Evolutionary conservation across 2,797 vertebrate genomes (phyloP).

Genomic region (Antennarius maculatus): DNA sequence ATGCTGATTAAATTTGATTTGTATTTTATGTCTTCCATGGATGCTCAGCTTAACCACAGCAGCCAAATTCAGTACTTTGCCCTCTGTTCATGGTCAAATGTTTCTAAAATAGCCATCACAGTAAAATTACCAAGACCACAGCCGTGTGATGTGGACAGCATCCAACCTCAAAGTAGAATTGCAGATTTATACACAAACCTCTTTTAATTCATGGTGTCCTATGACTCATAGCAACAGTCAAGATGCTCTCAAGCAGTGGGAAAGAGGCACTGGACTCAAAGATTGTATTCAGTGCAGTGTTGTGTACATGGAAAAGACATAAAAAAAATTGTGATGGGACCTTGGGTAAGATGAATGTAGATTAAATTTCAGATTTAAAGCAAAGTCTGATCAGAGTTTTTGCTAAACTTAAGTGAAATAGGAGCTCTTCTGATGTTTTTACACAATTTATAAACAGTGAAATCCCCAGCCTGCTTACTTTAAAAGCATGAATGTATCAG

Average conservation of each 20-base stretch:
- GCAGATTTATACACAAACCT: slow-evolving; percentile 70
- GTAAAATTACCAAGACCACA: slow-evolving; percentile 60
- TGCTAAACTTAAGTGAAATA: slow-evolving; percentile 17
- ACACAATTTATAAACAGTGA: slow-evolving; percentile 17
- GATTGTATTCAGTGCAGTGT: slow-evolving; percentile 7
- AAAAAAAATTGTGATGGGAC: slow-evolving; percentile 17
- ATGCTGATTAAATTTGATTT: slow-evolving; percentile 57
- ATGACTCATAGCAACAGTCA: slow-evolving; percentile 50
- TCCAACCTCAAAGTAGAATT: slow-evolving; percentile 70
- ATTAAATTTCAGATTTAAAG: not conserved
- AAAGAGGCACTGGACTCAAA: slow-evolving; percentile 13
- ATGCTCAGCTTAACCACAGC: slow-evolving; percentile 35
- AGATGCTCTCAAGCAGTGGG: slow-evolving; percentile 14
- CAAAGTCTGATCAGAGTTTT: not conserved
- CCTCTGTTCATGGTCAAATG: slow-evolving; percentile 58
- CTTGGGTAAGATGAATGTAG: not conserved
- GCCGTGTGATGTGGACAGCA: slow-evolving; percentile 68
- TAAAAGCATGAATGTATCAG: slow-evolving; percentile 36
- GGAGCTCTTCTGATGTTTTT: slow-evolving; percentile 27
- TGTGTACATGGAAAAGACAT: slow-evolving; percentile 6
- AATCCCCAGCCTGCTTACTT: slow-evolving; percentile 24
- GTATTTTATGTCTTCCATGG: slow-evolving; percentile 66
- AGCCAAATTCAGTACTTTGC: slow-evolving; percentile 45
- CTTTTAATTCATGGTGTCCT: slow-evolving; percentile 49
- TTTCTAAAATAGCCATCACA: slow-evolving; percentile 71